Evolutionary conservation across 1,140 invertebrate species (phyloP), one percentile per base, ranked within the genome.

Genomic region (Metopolophium dirhodum): DNA sequence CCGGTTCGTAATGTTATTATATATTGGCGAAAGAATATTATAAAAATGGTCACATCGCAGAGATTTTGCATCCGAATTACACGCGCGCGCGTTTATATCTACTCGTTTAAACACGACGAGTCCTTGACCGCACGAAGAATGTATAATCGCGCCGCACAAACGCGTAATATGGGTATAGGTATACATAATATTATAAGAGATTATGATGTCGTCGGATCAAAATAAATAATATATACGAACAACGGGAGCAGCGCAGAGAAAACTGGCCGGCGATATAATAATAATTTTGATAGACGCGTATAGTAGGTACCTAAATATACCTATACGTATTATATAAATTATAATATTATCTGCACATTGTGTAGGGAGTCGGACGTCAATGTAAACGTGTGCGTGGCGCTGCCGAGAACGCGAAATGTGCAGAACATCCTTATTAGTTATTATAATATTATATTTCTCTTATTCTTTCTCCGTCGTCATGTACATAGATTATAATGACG

Each of bases 11-110:
- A 77, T 77, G n/a, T 77, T n/a, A n/a, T 77, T 30, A 30, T n/a
- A 77, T 7, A 18, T n/a, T 77, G 30, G 30, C 11, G 0, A 45
- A 45, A 30, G 23, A 26, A 85, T 30, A 45, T 18, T 87, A 22
- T 49, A 11, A 1, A 68, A 77, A 77, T 11, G 61, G 30, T 35
- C 14, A 1, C 30, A 18, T 77, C 61, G 61, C 30, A 77, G 14
- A n/a, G 61, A 77, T 77, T 77, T 87, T 20, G 86, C 45, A 87
- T 51, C 86, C 86, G 86, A 87, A 87, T 87, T 87, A 87, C 86
- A 35, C 87, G 22, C 49, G 87, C 6, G 49, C 51, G 23, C 35
- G 9, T 61, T 61, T 18, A 45, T 61, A 45, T 61, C 35, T 41
- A 68, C 26, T 45, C 37, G 35, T 90, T 90, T 90, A 14, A 30